Evolutionary conservation across 1,140 invertebrate species (phyloP).

Genomic region (Holcopasites calliopsidis): DNA sequence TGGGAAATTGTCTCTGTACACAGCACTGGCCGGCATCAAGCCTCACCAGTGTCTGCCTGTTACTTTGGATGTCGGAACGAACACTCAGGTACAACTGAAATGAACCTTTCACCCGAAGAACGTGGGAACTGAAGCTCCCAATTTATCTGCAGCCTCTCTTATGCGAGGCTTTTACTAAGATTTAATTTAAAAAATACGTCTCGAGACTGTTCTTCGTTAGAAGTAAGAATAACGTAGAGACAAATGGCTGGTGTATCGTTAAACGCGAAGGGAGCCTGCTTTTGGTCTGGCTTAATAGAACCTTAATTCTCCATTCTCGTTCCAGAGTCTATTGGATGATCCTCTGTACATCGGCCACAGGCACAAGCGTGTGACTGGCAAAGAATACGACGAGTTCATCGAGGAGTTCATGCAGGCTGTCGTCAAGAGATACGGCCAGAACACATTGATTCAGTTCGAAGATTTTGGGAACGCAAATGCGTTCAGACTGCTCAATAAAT

Average conservation of each 20-base stretch:
- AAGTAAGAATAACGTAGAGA: no score
- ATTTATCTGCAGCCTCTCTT: no score
- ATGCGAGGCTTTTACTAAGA: no score
- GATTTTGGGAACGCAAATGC: constrained; percentile 97
- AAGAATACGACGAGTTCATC: constrained; percentile 94
- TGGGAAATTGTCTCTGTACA: constrained; percentile 94
- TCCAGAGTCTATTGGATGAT: constrained; percentile 89
- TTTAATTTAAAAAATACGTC: no score
- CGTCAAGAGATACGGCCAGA: constrained; percentile 90
- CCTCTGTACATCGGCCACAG: constrained; percentile 95
- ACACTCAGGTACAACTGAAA: constrained; percentile 84
- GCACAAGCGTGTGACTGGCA: constrained; percentile 89
- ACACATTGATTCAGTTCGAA: constrained; percentile 94
- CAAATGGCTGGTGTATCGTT: no score
- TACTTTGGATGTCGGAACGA: constrained; percentile 95
- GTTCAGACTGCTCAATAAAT: constrained; percentile 91
- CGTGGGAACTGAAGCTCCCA: no score
- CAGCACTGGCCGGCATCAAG: constrained; percentile 94
- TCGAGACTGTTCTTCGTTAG: no score
- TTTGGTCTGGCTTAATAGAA: no score
- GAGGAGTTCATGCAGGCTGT: constrained; percentile 98
- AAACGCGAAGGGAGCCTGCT: no score
- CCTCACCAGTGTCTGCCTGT: constrained; percentile 94
- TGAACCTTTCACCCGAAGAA: no score
- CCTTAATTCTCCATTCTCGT: constrained; percentile 27